These are phyloP conservation scores for Luperina nickerlii DNA, from an alignment of 2,888 invertebrate species.

Conservation along the genomic window DNA sequence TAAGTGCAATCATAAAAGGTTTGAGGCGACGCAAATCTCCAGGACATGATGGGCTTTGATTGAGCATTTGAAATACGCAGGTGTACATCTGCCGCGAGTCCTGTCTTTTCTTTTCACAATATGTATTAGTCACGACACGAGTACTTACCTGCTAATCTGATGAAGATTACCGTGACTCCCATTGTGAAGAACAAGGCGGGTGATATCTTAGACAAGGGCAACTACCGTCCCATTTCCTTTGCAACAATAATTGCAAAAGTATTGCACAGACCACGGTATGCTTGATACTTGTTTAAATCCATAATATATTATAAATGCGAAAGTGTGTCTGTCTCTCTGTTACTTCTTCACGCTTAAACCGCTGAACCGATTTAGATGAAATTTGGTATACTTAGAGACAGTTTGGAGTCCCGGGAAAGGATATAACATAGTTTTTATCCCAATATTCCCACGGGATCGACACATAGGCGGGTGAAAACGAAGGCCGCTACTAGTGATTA, in stretches of 20 bases:
- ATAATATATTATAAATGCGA: too few relatives aligned
- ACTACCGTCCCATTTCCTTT: conserved; percentile 6
- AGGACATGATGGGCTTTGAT: conserved; percentile 3
- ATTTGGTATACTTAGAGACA: too few relatives aligned
- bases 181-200: too few relatives aligned
- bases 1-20: not conserved
- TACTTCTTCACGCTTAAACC: too few relatives aligned
- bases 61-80: not conserved
- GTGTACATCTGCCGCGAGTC: not conserved
- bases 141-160: not conserved
- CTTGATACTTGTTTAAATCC: not conserved
- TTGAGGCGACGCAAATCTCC: conserved; percentile 7
- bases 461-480: too few relatives aligned
- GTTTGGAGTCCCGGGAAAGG: too few relatives aligned
- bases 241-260: conserved; percentile 1
- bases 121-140: not conserved
- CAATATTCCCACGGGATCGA: too few relatives aligned
- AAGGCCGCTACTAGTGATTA: too few relatives aligned
- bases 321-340: too few relatives aligned
- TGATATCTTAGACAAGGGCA: not conserved
- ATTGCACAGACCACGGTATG: not conserved
- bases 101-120: not conserved
- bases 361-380: too few relatives aligned
- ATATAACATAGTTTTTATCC: too few relatives aligned
- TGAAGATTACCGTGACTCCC: too few relatives aligned